Conservation (phyloP, 2,797 vertebrate genomes). For the Psittacula echo region DNA sequence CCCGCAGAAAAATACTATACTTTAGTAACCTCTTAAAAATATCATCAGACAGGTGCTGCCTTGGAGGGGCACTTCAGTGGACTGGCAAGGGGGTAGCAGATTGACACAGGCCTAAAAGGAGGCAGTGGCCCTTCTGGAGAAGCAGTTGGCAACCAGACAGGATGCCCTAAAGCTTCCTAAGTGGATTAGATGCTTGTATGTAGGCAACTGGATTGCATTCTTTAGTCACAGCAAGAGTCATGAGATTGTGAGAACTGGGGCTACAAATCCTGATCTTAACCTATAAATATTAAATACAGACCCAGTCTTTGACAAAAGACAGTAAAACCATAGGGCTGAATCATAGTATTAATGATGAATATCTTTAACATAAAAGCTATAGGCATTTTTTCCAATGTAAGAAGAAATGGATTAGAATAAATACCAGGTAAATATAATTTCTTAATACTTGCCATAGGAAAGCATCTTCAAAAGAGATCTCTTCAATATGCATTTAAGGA, state of each 20-base stretch:
- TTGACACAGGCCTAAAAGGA: background rate
- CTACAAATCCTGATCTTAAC: background rate
- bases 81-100: background rate
- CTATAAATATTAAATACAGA: background rate
- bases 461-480: background rate
- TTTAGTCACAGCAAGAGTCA: background rate
- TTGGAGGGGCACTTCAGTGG: background rate
- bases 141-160: background rate
- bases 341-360: background rate
- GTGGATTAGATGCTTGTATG: background rate
- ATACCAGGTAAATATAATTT: background rate
- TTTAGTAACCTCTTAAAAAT: background rate
- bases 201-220: background rate
- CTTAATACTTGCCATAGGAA: background rate
- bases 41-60: background rate
- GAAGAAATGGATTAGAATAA: background rate
- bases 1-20: background rate
- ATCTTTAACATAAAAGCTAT: background rate
- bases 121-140: background rate
- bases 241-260: background rate
- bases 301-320: background rate
- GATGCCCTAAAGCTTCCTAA: background rate
- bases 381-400: background rate
- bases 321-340: background rate
- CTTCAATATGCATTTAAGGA: background rate